Conservation (phyloP, 2,888 invertebrate species). For the Sphaerophoria taeniata region DNA sequence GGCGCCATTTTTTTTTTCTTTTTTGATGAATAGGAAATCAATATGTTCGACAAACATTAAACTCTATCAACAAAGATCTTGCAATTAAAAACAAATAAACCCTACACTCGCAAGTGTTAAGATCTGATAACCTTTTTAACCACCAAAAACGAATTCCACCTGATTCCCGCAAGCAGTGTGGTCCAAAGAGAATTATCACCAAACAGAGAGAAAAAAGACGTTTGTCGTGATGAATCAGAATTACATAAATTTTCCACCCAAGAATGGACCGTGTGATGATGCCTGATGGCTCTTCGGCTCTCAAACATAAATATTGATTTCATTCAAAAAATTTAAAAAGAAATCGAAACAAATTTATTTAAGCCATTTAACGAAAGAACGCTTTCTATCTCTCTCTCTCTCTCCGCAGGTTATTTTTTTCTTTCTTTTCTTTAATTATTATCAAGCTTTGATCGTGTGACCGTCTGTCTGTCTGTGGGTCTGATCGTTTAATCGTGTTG, state of each 20-base stretch:
- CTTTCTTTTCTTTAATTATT: constrained; percentile 14
- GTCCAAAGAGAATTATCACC: constrained; percentile 68
- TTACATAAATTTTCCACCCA: constrained; percentile 66
- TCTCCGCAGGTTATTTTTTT: constrained; percentile 55
- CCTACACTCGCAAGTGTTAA: neutral
- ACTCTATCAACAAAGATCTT: too few relatives aligned
- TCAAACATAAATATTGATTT: constrained; percentile 66
- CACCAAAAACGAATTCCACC: constrained; percentile 12
- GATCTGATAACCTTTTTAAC: constrained; percentile 48
- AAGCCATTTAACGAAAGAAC: constrained; percentile 42
- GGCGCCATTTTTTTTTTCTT: too few relatives aligned
- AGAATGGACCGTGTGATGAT: constrained; percentile 49
- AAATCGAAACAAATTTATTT: constrained; percentile 41
- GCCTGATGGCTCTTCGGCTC: neutral
- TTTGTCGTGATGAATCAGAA: constrained; percentile 65
- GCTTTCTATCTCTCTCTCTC: constrained; percentile 55
- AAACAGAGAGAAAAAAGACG: constrained; percentile 10
- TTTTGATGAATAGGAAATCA: too few relatives aligned
- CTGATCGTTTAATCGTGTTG: constrained; percentile 44
- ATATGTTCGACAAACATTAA: too few relatives aligned
- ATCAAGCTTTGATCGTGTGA: constrained; percentile 63
- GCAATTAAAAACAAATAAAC: too few relatives aligned
- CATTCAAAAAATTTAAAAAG: constrained; percentile 58
- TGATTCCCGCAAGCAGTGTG: constrained; percentile 51
- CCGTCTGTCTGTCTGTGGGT: constrained; percentile 53